Evolutionary conservation across 2,113 vertebrate genomes (phyloP), one percentile per base, ranked within the genome.

Genomic region (Dipodomys merriami): DNA sequence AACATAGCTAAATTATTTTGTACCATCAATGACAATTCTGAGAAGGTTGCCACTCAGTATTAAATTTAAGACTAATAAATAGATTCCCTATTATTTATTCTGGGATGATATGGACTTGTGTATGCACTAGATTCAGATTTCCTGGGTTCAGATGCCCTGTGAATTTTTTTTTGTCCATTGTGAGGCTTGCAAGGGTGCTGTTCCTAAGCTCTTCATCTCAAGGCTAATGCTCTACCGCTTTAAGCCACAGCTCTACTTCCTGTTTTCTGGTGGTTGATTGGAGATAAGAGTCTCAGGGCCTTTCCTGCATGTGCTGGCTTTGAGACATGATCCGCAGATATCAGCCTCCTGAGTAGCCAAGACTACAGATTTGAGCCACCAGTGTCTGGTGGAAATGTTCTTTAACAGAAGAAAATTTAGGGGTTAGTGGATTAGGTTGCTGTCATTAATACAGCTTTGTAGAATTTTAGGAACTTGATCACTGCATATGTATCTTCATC

Each of bases 361-460:
- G 49, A 49, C 12, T 49, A 12, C 49, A 49, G 49, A 9, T 49
- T 49, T 12, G 12, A 49, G 49, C 49, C 12, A 49, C 49, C 49
- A 49, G 49, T 49, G 49, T 49, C 49, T 49, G 49, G 12, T 12
- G 12, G 64, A 9, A 62, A 13, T 91, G 3, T 78, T 93, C 39
- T 94, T 86, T 88, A 86, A 68, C n/a, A 83, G 65, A 94, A 88
- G 67, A 78, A 88, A 74, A 18, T 82, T 64, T 91, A 64, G 44
- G 64, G 35, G 53, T 71, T 90, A 85, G 27, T 86, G 22, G 53
- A 73, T 1, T 73, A 7, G n/a, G 57, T 22, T 39, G 46, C 18
- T 91, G 27, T 83, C 8, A 73, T 72, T 87, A 81, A 62, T 39
- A 88, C 25, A 92, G 68, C 35, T 81, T 87, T 93, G 69, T 67